phyloP scores from a whole-genome alignment of 2,113 vertebrate genomes.

The Oryzias melastigma region DNA sequence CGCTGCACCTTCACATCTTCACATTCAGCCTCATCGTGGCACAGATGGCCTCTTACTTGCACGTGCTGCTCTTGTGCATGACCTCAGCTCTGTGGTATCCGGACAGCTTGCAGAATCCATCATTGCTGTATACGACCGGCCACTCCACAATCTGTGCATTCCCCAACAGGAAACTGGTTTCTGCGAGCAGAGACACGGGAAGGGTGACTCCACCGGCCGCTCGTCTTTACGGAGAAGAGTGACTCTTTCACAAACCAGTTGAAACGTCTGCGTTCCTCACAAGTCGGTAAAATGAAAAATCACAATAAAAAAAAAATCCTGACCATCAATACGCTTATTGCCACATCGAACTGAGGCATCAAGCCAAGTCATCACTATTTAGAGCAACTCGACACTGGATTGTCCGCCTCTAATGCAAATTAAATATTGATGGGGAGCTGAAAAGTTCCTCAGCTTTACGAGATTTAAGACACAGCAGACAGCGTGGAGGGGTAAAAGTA shows the following conservation, averaged over 20 bases:
- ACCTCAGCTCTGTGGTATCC: constrained; percentile 96
- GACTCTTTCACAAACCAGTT: too few species aligned
- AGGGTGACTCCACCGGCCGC: background rate
- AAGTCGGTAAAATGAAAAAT: background rate
- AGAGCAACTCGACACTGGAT: constrained; percentile 35
- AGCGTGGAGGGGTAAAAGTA: background rate
- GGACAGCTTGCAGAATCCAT: constrained; percentile 98
- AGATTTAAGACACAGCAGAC: constrained; percentile 13
- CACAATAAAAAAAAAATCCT: background rate
- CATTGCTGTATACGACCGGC: constrained; percentile 99
- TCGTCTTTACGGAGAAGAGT: background rate
- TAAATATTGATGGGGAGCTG: constrained; percentile 55
- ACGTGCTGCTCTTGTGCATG: constrained; percentile 98
- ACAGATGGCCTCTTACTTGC: constrained; percentile 82
- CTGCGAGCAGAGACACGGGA: constrained; percentile 59
- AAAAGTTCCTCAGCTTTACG: constrained; percentile 35
- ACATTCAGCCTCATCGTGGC: background rate
- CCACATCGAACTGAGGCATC: background rate
- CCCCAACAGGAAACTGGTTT: constrained; percentile 96
- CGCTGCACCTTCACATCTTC: constrained; percentile 1
- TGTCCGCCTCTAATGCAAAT: constrained; percentile 48
- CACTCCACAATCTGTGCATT: constrained; percentile 98
- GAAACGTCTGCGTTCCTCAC: too few species aligned
- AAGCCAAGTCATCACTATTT: constrained; percentile 14
- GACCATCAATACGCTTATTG: background rate